These are phyloP conservation scores for Drosophila fulvimacula DNA, from an alignment of 2,888 invertebrate genomes.

Conservation along the genomic window DNA sequence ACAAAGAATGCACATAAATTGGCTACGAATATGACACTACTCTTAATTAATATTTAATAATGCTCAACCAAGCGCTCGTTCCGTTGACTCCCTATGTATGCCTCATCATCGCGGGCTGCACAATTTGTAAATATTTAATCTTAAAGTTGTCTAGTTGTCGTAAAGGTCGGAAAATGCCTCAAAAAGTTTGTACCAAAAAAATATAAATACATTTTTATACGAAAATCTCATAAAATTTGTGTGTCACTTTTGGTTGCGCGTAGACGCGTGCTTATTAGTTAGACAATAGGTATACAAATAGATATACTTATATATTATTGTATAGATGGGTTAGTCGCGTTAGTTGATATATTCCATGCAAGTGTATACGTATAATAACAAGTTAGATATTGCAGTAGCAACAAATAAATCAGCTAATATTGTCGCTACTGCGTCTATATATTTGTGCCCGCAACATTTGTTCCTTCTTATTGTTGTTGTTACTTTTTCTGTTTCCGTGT, in stretches of 20 bases:
- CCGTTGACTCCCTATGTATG: conserved; percentile 37
- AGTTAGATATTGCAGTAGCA: conserved; percentile 34
- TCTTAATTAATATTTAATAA: conserved; percentile 48
- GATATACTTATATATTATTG: conserved; percentile 18
- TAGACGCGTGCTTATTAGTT: conserved; percentile 28
- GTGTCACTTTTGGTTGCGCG: conserved; percentile 19
- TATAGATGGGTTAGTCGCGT: conserved; percentile 61
- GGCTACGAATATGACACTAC: conserved; percentile 66
- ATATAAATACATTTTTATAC: conserved; percentile 63
- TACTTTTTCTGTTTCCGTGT: conserved; percentile 11
- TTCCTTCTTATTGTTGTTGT: conserved; percentile 41
- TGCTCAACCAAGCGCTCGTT: conserved; percentile 14
- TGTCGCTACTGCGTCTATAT: conserved; percentile 28
- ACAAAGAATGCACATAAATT: conserved; percentile 60
- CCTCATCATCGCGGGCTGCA: conserved; percentile 31
- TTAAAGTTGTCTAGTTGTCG: conserved; percentile 52
- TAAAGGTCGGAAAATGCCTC: conserved; percentile 67
- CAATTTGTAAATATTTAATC: conserved; percentile 55
- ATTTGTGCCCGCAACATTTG: conserved; percentile 71
- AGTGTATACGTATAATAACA: conserved; percentile 44
- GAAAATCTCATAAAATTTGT: conserved; percentile 70
- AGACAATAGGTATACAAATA: conserved; percentile 45
- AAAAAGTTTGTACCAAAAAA: conserved; percentile 76
- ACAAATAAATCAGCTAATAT: conserved; percentile 18
- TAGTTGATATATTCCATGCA: conserved; percentile 28